Evolutionary conservation across 2,888 invertebrate species (phyloP).

Genomic region (Pelosia muscerda): DNA sequence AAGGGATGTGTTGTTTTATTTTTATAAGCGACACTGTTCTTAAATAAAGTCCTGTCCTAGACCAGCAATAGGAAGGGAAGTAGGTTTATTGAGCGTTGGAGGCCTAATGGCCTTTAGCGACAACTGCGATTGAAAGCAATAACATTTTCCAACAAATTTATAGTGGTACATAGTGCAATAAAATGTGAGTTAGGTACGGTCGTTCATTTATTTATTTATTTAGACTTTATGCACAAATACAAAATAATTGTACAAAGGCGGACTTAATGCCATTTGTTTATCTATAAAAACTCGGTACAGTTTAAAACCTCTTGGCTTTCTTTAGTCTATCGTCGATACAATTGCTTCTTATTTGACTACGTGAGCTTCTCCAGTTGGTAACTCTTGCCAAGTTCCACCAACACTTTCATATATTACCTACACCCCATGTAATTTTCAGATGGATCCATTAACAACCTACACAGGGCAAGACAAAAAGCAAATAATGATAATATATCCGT

Average conservation of each 20-base stretch:
- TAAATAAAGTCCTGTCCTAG: background rate
- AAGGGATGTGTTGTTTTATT: background rate
- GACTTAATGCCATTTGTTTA: too few species aligned
- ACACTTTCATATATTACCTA: too few species aligned
- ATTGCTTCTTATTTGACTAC: too few species aligned
- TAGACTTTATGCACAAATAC: too few species aligned
- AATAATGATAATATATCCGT: too few species aligned
- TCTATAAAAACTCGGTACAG: background rate
- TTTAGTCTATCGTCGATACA: too few species aligned
- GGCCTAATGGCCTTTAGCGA: background rate
- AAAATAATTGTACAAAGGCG: too few species aligned
- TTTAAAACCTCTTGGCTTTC: background rate
- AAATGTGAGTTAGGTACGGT: background rate
- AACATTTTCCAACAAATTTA: background rate
- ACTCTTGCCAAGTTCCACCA: too few species aligned
- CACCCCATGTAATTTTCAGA: too few species aligned
- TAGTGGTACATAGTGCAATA: background rate
- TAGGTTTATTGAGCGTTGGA: background rate
- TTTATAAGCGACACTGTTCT: background rate
- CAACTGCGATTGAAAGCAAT: background rate
- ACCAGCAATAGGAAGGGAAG: background rate
- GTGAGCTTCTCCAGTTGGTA: too few species aligned
- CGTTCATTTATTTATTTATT: background rate
- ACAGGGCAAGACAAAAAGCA: too few species aligned
- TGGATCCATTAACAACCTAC: too few species aligned